A percentile compares a stretch with the other conserved stretches of the same genome.
These are phyloP conservation scores for Cryptoblepharus egeriae DNA, from an alignment of 2,797 vertebrate species.

Conservation along the genomic window DNA sequence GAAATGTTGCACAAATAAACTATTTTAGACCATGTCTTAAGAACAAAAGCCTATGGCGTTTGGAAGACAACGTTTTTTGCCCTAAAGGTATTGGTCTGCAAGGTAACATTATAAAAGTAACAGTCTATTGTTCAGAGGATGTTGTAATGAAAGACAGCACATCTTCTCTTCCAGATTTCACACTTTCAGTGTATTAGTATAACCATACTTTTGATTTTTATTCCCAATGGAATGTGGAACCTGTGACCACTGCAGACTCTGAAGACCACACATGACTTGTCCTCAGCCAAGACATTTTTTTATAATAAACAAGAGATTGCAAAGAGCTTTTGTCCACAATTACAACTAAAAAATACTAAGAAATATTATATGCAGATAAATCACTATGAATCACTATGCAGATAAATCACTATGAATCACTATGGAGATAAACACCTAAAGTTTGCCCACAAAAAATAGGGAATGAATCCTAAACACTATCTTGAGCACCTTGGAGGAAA, in stretches of 20 bases:
- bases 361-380: neutral
- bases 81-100: conserved; percentile 43
- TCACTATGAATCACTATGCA: neutral
- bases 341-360: neutral
- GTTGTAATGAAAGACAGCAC: conserved; percentile 56
- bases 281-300: neutral
- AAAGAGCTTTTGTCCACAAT: neutral
- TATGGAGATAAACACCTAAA: conserved; percentile 4
- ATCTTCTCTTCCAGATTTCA: conserved; percentile 61
- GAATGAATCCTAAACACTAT: no score
- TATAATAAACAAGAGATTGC: neutral
- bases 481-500: no score
- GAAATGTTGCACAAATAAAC: conserved; percentile 33
- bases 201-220: conserved; percentile 33
- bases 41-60: conserved; percentile 65
- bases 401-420: neutral
- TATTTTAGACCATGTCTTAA: conserved; percentile 21
- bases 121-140: conserved; percentile 48
- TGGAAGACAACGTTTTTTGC: conserved; percentile 65
- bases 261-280: neutral
- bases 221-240: conserved; percentile 42
- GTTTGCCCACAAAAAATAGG: no score
- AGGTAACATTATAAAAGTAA: conserved; percentile 19
- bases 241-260: neutral
- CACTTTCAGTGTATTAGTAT: conserved; percentile 44